Percentiles rank a stretch among this genome's conserved stretches.
Conservation (phyloP, 2,797 vertebrate genomes). For the Cyprinella venusta region DNA sequence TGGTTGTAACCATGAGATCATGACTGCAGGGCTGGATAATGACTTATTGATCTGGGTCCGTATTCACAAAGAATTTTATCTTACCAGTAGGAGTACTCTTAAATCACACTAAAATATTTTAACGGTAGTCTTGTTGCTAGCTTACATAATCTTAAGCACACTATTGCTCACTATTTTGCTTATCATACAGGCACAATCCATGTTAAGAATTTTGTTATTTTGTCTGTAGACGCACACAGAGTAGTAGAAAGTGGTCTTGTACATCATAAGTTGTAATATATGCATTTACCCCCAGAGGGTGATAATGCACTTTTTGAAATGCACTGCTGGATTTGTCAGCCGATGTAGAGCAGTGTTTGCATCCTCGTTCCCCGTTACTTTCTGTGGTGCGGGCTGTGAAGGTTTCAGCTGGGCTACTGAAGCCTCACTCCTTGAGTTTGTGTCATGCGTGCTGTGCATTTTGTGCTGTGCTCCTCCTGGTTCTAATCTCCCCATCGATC, state of each 20-base stretch:
- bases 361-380: slow-evolving; percentile 12
- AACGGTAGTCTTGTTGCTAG: neutral
- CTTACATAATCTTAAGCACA: neutral
- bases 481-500: slow-evolving; percentile 29
- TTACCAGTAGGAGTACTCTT: no score
- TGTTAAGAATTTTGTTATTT: neutral
- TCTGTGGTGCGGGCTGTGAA: slow-evolving; percentile 4
- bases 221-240: neutral
- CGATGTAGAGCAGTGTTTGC: slow-evolving; percentile 12
- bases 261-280: neutral
- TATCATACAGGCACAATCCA: neutral
- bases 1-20: slow-evolving; percentile 55
- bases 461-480: slow-evolving; percentile 18
- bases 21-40: slow-evolving; percentile 68
- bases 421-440: neutral
- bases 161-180: neutral
- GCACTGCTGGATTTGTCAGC: neutral
- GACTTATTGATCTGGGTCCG: slow-evolving; percentile 69
- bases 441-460: neutral
- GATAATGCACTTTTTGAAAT: slow-evolving; percentile 19
- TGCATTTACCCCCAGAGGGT: slow-evolving; percentile 54
- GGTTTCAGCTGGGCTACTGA: slow-evolving; percentile 37
- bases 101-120: no score
- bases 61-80: no score
- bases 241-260: neutral